A percentile compares a stretch with the other conserved stretches of the same genome.
Evolutionary conservation across 1,140 invertebrate species (phyloP).

Genomic region (Babylonia areolata): DNA sequence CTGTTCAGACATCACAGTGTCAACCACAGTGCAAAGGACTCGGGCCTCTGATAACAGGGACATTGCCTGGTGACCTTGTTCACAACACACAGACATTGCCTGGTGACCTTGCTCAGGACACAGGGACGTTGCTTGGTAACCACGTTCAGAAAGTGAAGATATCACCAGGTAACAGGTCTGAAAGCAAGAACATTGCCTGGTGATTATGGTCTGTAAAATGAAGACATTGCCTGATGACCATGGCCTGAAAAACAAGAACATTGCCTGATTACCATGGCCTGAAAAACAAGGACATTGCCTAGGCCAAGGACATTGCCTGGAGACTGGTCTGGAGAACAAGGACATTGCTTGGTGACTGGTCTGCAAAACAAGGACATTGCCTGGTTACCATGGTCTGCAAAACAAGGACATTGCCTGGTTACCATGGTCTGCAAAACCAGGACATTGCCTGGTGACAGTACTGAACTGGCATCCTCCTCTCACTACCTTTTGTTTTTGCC

Average conservation of each 20-base stretch:
- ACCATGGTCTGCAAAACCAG: no score
- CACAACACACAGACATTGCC: no score
- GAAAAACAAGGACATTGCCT: constrained; percentile 38
- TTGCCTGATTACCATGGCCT: no score
- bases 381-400: no score
- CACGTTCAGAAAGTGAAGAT: no score
- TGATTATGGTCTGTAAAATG: no score
- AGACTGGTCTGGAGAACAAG: no score
- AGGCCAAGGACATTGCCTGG: no score
- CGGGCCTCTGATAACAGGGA: constrained; percentile 51
- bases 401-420: constrained; percentile 38
- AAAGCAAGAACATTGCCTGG: no score
- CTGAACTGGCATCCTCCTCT: neutral
- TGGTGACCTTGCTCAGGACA: neutral
- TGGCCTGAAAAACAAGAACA: no score
- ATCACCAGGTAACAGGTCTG: neutral
- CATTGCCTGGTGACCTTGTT: constrained; percentile 27
- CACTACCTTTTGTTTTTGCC: neutral
- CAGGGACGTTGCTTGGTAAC: neutral
- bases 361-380: constrained; percentile 34
- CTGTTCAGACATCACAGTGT: constrained; percentile 68
- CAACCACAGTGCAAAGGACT: constrained; percentile 63
- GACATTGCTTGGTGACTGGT: no score
- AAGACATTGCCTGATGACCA: no score
- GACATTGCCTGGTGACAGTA: constrained; percentile 28